These are phyloP conservation scores for Pardalotus punctatus DNA, from an alignment of 2,113 vertebrate species.

Conservation along the genomic window DNA sequence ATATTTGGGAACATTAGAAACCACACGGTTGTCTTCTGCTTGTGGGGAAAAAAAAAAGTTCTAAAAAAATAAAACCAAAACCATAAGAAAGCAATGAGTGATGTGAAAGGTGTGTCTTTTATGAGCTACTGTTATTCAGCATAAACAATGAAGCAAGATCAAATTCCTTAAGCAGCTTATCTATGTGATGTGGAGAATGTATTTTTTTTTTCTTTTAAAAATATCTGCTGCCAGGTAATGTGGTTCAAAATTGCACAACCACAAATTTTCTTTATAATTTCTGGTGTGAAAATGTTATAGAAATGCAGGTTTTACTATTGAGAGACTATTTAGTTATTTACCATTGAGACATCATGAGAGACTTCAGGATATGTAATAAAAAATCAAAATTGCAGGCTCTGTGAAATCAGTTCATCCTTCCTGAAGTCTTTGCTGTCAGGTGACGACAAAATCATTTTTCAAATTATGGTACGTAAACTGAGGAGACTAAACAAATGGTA, in stretches of 20 bases:
- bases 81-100: fast-evolving
- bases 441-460: background rate
- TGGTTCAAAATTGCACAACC: background rate
- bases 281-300: background rate
- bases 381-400: background rate
- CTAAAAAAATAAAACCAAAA: background rate
- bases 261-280: background rate
- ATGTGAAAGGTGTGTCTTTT: background rate
- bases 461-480: background rate
- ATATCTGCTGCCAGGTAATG: background rate
- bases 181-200: background rate
- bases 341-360: background rate
- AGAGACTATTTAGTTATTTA: background rate
- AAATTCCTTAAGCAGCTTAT: background rate
- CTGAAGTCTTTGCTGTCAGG: background rate
- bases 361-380: background rate
- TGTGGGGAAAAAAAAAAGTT: background rate
- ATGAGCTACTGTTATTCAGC: background rate
- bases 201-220: too few relatives aligned
- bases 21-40: background rate
- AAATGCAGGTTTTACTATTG: background rate
- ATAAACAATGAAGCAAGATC: background rate
- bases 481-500: background rate
- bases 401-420: background rate
- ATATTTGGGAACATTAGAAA: background rate